Evolutionary conservation across 2,113 vertebrate species (phyloP).

Genomic region (Oncorhynchus mykiss): DNA sequence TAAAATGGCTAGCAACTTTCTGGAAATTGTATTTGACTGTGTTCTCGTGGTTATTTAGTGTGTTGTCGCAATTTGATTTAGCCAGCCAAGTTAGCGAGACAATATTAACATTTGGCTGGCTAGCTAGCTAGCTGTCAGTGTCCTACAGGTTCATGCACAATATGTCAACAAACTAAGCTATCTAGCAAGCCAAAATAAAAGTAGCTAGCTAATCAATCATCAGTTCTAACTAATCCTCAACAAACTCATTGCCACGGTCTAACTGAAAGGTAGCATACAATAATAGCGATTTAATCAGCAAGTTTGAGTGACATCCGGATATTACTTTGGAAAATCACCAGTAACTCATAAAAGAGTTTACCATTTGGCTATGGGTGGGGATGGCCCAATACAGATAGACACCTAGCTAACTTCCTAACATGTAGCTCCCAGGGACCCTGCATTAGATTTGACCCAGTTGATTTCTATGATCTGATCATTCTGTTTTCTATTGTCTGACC

Average conservation of each 20-base stretch:
- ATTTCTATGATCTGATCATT: not conserved
- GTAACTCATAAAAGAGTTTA: too few species aligned
- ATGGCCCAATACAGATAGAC: too few species aligned
- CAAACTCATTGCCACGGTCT: too few species aligned
- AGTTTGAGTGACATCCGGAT: too few species aligned
- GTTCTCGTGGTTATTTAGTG: not conserved
- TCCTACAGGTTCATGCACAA: not conserved
- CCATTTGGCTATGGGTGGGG: too few species aligned
- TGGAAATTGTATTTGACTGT: not conserved
- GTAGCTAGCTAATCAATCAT: not conserved
- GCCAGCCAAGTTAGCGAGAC: not conserved
- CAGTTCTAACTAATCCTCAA: not conserved
- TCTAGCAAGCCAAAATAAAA: not conserved
- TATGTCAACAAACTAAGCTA: not conserved
- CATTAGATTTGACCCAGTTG: too few species aligned
- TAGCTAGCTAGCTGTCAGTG: not conserved
- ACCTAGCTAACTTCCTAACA: too few species aligned
- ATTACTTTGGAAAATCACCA: too few species aligned
- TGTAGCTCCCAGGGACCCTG: too few species aligned
- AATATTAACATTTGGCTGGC: not conserved
- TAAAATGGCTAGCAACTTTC: not conserved
- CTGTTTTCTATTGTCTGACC: not conserved
- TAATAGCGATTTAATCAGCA: too few species aligned
- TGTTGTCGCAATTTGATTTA: not conserved
- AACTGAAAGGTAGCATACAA: too few species aligned